phyloP scores from a whole-genome alignment of 1,140 invertebrate genomes.

The Asobara japonica region DNA sequence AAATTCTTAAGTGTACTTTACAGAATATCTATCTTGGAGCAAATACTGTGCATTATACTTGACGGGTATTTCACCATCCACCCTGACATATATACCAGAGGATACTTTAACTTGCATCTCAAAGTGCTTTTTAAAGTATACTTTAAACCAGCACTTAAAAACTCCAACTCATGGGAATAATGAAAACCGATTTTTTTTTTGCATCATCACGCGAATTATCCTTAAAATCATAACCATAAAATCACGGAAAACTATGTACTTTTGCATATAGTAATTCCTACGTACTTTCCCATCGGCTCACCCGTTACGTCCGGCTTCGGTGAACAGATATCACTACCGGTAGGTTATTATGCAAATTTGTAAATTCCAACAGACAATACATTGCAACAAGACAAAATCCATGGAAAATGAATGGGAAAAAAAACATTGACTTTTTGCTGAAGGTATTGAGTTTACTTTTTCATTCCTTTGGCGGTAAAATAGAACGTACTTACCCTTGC shows the following conservation, averaged over 20 bases:
- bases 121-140: too few species aligned
- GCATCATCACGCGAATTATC: background rate
- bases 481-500: slow-evolving; percentile 12
- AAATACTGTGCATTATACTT: too few species aligned
- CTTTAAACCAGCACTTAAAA: background rate
- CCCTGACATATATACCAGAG: too few species aligned
- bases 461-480: background rate
- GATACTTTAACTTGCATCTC: too few species aligned
- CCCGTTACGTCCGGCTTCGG: slow-evolving; percentile 37
- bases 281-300: slow-evolving; percentile 18
- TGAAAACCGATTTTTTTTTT: background rate
- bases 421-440: slow-evolving; percentile 25
- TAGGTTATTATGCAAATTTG: slow-evolving; percentile 48
- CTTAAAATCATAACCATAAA: background rate
- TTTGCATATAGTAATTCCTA: background rate
- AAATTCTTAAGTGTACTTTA: too few species aligned
- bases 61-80: too few species aligned
- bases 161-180: background rate
- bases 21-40: too few species aligned
- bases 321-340: slow-evolving; percentile 27
- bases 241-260: background rate
- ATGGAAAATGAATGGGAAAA: background rate
- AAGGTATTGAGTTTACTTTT: slow-evolving; percentile 15
- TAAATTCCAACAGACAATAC: slow-evolving; percentile 44
- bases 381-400: background rate